phyloP scores from a whole-genome alignment of 2,797 vertebrate genomes.

The Pipistrellus pipistrellus region DNA sequence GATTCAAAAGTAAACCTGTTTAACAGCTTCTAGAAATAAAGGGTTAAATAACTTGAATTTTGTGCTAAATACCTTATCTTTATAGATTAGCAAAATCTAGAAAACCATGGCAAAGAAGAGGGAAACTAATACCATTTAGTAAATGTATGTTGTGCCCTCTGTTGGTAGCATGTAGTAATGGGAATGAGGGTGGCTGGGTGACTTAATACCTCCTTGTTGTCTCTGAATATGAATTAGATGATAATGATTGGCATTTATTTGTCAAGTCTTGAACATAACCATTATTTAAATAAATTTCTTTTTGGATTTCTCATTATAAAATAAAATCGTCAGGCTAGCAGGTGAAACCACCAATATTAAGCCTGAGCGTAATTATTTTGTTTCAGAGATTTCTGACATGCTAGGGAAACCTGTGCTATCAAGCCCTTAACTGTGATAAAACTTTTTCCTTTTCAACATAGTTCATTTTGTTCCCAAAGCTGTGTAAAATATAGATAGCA shows the following conservation, averaged over 20 bases:
- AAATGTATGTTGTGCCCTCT: neutral
- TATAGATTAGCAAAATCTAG: conserved; percentile 49
- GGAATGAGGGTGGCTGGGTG: neutral
- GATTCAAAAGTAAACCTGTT: conserved; percentile 9
- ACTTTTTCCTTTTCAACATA: conserved; percentile 17
- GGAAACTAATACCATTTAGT: neutral
- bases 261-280: conserved; percentile 39
- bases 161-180: neutral
- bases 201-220: neutral
- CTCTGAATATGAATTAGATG: neutral
- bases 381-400: neutral
- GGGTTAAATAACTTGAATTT: conserved; percentile 33
- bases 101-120: conserved; percentile 14
- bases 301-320: conserved; percentile 37
- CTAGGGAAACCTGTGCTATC: neutral
- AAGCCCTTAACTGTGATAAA: neutral
- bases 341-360: neutral
- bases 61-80: neutral
- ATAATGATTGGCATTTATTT: neutral
- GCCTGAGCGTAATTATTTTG: neutral
- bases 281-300: conserved; percentile 12
- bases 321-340: neutral
- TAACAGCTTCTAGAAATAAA: conserved; percentile 31
- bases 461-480: neutral
- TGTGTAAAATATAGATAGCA: neutral